Evolutionary conservation across 1,140 invertebrate genomes (phyloP).

Genomic region (Acarapis woodi): DNA sequence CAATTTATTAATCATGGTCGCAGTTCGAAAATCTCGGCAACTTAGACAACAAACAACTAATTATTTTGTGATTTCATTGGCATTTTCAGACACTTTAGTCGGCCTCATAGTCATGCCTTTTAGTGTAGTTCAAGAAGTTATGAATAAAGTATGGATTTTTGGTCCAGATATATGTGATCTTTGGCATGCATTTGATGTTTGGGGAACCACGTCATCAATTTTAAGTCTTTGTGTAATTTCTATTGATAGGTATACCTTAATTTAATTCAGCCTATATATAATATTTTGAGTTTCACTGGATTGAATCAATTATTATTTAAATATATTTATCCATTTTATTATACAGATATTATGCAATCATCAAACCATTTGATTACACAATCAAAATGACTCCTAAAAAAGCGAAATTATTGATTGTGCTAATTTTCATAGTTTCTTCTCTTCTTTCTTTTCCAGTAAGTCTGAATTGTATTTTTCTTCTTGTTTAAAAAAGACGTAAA

Average conservation of each 20-base stretch:
- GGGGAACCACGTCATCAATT: constrained; percentile 82
- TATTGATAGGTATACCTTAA: too few species aligned
- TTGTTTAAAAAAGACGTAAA: too few species aligned
- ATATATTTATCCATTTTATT: constrained; percentile 31
- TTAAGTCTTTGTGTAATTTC: constrained; percentile 91
- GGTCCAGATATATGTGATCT: constrained; percentile 53
- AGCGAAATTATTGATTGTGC: constrained; percentile 46
- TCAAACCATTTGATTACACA: constrained; percentile 83
- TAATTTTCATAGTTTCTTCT: constrained; percentile 70
- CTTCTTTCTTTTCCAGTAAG: constrained; percentile 82
- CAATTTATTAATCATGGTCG: constrained; percentile 36
- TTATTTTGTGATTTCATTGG: constrained; percentile 42
- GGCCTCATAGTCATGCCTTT: constrained; percentile 46
- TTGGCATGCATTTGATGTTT: constrained; percentile 81
- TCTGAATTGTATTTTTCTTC: too few species aligned
- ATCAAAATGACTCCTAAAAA: constrained; percentile 53
- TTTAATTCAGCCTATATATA: too few species aligned
- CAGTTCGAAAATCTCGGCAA: constrained; percentile 32
- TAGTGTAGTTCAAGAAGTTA: constrained; percentile 41
- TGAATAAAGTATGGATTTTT: constrained; percentile 18
- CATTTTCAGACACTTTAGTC: constrained; percentile 40
- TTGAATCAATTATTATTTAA: neutral
- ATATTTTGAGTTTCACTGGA: too few species aligned
- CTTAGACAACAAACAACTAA: constrained; percentile 42
- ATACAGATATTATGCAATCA: constrained; percentile 98